Percentiles rank a stretch among this genome's conserved stretches.
Evolutionary conservation across 2,888 invertebrate genomes (phyloP).

Genomic region (Venusia cambrica): DNA sequence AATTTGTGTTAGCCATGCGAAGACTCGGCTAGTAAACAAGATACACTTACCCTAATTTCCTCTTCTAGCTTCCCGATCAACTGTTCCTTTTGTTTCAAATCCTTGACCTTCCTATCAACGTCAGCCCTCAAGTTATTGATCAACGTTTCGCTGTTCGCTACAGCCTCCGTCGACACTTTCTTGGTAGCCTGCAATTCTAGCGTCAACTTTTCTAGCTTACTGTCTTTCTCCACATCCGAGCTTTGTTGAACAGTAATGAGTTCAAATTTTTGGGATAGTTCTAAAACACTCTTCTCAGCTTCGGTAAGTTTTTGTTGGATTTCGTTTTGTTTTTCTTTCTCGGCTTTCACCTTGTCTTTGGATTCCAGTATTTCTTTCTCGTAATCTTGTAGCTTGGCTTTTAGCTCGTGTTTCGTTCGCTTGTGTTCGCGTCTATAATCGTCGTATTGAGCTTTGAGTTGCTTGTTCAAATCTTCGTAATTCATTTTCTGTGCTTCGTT

Average conservation of each 20-base stretch:
- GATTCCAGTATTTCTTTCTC: constrained; percentile 62
- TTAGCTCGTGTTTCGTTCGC: constrained; percentile 73
- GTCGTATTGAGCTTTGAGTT: constrained; percentile 64
- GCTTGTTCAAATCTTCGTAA: constrained; percentile 71
- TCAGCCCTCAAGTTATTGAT: constrained; percentile 60
- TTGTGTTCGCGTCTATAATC: constrained; percentile 73
- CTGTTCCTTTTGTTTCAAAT: constrained; percentile 63
- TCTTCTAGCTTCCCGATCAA: constrained; percentile 59
- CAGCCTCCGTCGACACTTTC: constrained; percentile 54
- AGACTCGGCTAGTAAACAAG: too few species aligned
- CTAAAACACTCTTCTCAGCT: constrained; percentile 56
- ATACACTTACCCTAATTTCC: constrained; percentile 68
- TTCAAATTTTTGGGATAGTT: constrained; percentile 68
- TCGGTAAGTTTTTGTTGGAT: constrained; percentile 58
- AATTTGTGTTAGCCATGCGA: too few species aligned
- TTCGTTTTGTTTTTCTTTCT: constrained; percentile 61
- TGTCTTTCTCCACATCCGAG: constrained; percentile 61
- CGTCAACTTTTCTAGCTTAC: constrained; percentile 63
- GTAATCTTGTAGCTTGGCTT: constrained; percentile 79
- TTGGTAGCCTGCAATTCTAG: constrained; percentile 65
- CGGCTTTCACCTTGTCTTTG: constrained; percentile 58
- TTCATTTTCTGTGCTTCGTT: constrained; percentile 74
- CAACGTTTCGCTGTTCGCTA: constrained; percentile 58
- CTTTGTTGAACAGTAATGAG: constrained; percentile 64
- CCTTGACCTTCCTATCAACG: constrained; percentile 60